phyloP scores from a whole-genome alignment of 2,113 vertebrate species.

The Nannospalax galili region DNA sequence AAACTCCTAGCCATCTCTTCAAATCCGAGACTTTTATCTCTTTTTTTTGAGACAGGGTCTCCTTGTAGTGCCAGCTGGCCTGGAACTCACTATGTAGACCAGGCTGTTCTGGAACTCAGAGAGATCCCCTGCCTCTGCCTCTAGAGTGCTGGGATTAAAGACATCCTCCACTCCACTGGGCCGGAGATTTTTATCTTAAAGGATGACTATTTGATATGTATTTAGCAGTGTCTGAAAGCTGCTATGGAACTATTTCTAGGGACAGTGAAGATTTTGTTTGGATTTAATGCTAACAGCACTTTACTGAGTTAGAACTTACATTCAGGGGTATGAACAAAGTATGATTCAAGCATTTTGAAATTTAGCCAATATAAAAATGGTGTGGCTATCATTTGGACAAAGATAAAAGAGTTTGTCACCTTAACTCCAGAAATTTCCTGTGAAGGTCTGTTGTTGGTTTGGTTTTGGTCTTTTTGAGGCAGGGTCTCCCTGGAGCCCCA shows the following conservation, averaged over 20 bases:
- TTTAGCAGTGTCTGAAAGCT: neutral
- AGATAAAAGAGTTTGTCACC: neutral
- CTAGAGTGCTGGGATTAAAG: neutral
- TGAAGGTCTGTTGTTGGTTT: neutral
- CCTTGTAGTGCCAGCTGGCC: too few relatives aligned
- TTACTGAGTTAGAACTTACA: neutral
- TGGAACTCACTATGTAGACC: too few relatives aligned
- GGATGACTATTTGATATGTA: neutral
- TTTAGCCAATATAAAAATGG: neutral
- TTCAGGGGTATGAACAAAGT: neutral
- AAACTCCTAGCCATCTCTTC: too few relatives aligned
- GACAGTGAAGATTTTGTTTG: neutral
- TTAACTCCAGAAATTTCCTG: neutral
- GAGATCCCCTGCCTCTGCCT: too few relatives aligned
- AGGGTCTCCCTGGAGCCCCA: too few relatives aligned
- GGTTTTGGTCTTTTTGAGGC: too few relatives aligned
- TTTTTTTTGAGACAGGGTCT: too few relatives aligned
- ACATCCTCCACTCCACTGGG: too few relatives aligned
- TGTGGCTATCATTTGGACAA: neutral
- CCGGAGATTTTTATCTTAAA: neutral
- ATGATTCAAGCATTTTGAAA: neutral
- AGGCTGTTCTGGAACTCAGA: too few relatives aligned
- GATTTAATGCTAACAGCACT: neutral
- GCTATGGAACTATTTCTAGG: neutral
- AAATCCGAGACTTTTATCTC: too few relatives aligned